These are phyloP conservation scores for Punctoribates punctum DNA, from an alignment of 2,888 invertebrate species.

Conservation along the genomic window DNA sequence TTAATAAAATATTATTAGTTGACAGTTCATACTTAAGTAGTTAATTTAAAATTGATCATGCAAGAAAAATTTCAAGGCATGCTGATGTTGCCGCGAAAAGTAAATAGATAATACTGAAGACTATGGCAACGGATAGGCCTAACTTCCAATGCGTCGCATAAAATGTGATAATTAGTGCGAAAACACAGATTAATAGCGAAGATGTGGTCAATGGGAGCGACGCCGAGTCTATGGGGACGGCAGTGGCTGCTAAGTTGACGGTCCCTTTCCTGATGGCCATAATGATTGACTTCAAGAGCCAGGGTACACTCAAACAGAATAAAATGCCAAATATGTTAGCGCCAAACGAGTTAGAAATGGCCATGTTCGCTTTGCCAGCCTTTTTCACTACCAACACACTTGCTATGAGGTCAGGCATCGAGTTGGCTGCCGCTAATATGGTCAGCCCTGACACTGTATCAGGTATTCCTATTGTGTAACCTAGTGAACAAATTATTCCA, in stretches of 20 bases:
- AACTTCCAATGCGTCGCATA: constrained; percentile 60
- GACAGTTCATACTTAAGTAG: too few relatives aligned
- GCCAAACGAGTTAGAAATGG: constrained; percentile 83
- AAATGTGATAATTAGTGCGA: constrained; percentile 65
- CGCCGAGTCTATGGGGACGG: constrained; percentile 68
- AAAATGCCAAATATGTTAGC: constrained; percentile 86
- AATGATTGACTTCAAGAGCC: constrained; percentile 64
- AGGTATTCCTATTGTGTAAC: constrained; percentile 48
- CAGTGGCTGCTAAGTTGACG: constrained; percentile 63
- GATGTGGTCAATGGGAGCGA: constrained; percentile 77
- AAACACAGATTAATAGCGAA: constrained; percentile 69
- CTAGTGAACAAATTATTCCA: constrained; percentile 39
- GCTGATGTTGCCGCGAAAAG: too few relatives aligned
- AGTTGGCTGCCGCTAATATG: constrained; percentile 48
- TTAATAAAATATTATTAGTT: too few relatives aligned
- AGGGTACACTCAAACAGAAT: constrained; percentile 74
- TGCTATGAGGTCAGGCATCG: constrained; percentile 48
- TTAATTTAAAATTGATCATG: too few relatives aligned
- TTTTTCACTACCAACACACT: constrained; percentile 46
- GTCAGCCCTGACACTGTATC: constrained; percentile 48
- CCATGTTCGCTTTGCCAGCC: constrained; percentile 60
- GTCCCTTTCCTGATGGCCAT: constrained; percentile 50
- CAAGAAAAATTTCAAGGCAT: too few relatives aligned
- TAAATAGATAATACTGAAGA: constrained; percentile 38
- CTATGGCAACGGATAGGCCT: constrained; percentile 38